phyloP scores from a whole-genome alignment of 2,888 invertebrate genomes.

The Agrilus biguttatus region DNA sequence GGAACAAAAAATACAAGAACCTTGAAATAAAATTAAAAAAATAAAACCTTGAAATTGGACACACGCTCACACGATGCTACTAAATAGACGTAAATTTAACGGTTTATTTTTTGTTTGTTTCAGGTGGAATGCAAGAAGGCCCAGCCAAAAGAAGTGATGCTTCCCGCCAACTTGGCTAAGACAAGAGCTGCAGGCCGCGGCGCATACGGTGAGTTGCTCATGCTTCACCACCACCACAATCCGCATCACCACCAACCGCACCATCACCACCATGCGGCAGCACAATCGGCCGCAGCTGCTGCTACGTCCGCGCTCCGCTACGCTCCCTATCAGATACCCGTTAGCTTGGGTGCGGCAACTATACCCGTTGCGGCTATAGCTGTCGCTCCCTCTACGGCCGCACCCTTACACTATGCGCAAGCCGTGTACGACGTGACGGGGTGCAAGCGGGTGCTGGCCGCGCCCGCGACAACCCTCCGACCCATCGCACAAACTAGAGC shows the following conservation, averaged over 20 bases:
- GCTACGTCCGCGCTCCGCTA: conserved; percentile 39
- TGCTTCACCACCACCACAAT: conserved; percentile 54
- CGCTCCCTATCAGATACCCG: conserved; percentile 47
- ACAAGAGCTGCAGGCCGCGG: conserved; percentile 90
- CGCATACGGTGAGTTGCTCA: conserved; percentile 96
- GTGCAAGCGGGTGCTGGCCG: conserved; percentile 41
- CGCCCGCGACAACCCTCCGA: conserved; percentile 39
- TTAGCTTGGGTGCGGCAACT: conserved; percentile 20
- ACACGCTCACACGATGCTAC: too few relatives aligned
- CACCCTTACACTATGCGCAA: conserved; percentile 28
- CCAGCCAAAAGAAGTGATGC: conserved; percentile 99
- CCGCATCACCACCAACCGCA: conserved; percentile 28
- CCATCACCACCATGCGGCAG: conserved; percentile 17
- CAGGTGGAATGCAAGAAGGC: conserved; percentile 99
- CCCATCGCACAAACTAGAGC: conserved; percentile 27
- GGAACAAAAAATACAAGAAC: too few relatives aligned
- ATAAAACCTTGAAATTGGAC: too few relatives aligned
- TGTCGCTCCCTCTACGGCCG: conserved; percentile 19
- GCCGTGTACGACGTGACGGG: conserved; percentile 37
- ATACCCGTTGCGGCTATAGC: conserved; percentile 25
- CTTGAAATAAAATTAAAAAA: too few relatives aligned
- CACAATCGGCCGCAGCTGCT: conserved; percentile 30
- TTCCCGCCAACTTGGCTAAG: conserved; percentile 91
- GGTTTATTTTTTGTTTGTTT: conserved; percentile 21
- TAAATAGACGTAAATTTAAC: neutral